Base-by-base conservation (phyloP, 2,113 vertebrate species). In the Ciconia maguari region DNA sequence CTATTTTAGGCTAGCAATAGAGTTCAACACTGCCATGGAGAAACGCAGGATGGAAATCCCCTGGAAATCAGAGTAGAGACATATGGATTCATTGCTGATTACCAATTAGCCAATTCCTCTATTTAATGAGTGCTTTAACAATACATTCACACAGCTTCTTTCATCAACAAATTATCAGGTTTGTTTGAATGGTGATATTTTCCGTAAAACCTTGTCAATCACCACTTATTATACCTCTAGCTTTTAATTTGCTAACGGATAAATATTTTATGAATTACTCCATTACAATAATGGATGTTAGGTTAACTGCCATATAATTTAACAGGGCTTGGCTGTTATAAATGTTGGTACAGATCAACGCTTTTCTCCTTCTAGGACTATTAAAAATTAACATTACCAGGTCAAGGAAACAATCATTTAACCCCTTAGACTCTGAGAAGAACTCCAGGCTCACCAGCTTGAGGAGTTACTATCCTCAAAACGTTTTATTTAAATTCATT, bases 241-340 rank as follows among this genome's bases (percentile, higher is more conserved):
- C 77, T 93, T 96, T 92, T 92, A 89, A 90, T 94, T 52, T 92
- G 89, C 68, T 71, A 90, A 60, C 8, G 2, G 92, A 87, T 96
- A 93, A 96, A 96, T 94, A 94, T 92, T 96, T 92, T 91, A 96
- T 93, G 29, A 96, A 95, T 74, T 89, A 92, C 75, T 87, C 80
- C 77, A 93, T 93, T 93, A 94, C 70, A 89, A 65, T 91, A 95
- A 95, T 72, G 58, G 82, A 82, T 96, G 82, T 72, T 89, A 85
- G 87, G 66, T 93, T 94, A 91, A 94, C 75, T 74, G 82, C 82
- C 91, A 87, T 60, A 60, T 68, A 95, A 96, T 89, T 91, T 87
- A 93, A 89, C 74, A 72, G 65, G 32, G 48, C 38, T 70, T 83
- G 30, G 66, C 66, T 85, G 66, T 90, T 92, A 83, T 4, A 85